These are phyloP conservation scores for Eulacestoma nigropectus DNA, from an alignment of 2,113 vertebrate genomes.

Conservation along the genomic window DNA sequence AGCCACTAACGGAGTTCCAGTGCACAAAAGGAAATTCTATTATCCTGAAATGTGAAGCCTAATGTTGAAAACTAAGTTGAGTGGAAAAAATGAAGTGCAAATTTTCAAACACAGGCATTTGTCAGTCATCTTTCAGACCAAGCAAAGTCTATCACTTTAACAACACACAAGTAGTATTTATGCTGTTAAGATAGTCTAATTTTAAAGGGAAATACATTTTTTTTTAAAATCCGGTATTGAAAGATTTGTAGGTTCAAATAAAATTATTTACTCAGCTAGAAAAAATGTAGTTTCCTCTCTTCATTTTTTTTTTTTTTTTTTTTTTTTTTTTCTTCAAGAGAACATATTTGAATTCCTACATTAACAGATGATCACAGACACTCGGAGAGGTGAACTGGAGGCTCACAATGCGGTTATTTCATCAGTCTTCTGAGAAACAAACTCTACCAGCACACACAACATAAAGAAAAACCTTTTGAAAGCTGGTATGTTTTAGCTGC, in stretches of 20 bases:
- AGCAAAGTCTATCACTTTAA: not conserved
- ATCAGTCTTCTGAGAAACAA: not conserved
- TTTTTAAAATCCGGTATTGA: accelerated
- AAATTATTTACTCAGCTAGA: not conserved
- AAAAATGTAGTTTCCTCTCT: not conserved
- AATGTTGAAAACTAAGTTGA: not conserved
- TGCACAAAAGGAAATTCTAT: not conserved
- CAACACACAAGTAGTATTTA: not conserved
- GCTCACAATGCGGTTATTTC: not conserved
- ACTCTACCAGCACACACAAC: not conserved
- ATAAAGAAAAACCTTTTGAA: not conserved
- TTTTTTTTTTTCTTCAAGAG: not conserved
- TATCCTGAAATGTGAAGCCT: not conserved
- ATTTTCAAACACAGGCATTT: not conserved
- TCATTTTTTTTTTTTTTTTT: accelerated
- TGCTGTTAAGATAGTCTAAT: not conserved
- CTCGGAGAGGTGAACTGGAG: not conserved
- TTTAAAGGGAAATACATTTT: not conserved
- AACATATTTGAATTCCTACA: not conserved
- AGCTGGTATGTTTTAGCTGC: not conserved
- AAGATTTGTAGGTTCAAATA: not conserved
- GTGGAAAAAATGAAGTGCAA: not conserved
- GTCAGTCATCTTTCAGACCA: not conserved
- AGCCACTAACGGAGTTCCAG: not conserved
- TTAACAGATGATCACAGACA: not conserved